A percentile compares a stretch with the other conserved stretches of the same genome.
phyloP scores from a whole-genome alignment of 2,797 vertebrate genomes.

The Myiotriccus ornatus region DNA sequence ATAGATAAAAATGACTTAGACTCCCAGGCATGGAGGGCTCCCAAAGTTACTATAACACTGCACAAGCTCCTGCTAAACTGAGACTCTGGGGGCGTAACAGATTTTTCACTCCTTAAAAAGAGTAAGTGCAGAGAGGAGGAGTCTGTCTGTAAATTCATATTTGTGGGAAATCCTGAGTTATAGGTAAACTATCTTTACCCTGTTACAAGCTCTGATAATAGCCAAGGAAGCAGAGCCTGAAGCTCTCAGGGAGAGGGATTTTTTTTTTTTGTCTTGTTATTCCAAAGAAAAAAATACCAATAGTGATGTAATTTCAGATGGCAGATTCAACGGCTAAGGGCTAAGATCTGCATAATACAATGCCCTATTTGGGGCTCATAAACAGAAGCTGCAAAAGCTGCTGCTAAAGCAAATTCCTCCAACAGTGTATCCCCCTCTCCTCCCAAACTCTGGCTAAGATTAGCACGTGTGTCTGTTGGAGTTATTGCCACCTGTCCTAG shows the following conservation, averaged over 20 bases:
- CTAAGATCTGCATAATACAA: constrained; percentile 4
- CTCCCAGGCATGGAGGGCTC: background rate
- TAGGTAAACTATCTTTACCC: constrained; percentile 17
- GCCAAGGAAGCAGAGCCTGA: background rate
- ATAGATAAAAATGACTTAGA: constrained; percentile 4
- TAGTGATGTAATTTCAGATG: background rate
- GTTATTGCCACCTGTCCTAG: constrained; percentile 68
- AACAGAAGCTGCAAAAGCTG: constrained; percentile 52
- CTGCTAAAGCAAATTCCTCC: constrained; percentile 61
- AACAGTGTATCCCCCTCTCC: constrained; percentile 15
- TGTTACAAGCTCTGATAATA: background rate
- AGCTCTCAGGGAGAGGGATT: background rate
- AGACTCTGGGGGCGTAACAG: constrained; percentile 44
- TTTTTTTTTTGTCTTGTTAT: background rate
- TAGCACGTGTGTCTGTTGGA: constrained; percentile 50
- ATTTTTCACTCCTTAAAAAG: constrained; percentile 54
- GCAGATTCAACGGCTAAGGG: background rate
- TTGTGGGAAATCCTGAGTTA: constrained; percentile 48
- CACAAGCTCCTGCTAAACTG: constrained; percentile 45
- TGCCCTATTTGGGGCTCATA: constrained; percentile 38
- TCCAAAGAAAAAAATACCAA: background rate
- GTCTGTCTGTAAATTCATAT: background rate
- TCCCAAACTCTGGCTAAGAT: constrained; percentile 58
- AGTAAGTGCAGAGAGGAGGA: constrained; percentile 29
- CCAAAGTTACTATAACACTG: constrained; percentile 11